Evolutionary conservation across 2,888 invertebrate genomes (phyloP), one percentile per base, ranked within the genome.

Genomic region (Cepaea hortensis): DNA sequence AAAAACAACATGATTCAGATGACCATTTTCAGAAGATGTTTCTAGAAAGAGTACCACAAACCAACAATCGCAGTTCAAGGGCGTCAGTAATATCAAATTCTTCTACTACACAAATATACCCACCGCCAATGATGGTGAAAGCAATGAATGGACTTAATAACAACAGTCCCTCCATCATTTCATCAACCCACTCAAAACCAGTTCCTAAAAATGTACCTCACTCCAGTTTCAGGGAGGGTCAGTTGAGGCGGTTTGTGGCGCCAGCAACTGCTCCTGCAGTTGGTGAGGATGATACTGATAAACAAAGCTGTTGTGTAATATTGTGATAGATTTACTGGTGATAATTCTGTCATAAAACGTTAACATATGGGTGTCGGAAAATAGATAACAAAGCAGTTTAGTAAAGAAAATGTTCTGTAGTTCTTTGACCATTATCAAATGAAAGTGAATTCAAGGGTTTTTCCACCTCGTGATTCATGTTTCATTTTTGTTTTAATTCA

Each of bases 291-390:
- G 90, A 90, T 84, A 90, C 90, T 79, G 61, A 77, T 7, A 92
- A 92, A 75, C 90, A 91, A 65, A 90, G 90, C 55, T 93, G 93
- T 88, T 93, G 93, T 91, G 91, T 91, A 65, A 90, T 93, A 48
- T 90, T 88, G 80, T 77, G 77, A 77, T 55, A 68, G n/a, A 68
- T 68, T 55, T 55, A 11, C 55, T 55, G 11, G 55, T 55, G 55
- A 55, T 11, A 55, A 55, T 55, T 55, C 55, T 55, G 11, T 55
- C 55, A 55, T 55, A 11, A 55, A 2, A 55, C 7, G 6, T 9
- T 35, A 35, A 35, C 35, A 35, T 35, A 35, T 35, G 35, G 35
- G 35, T 35, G 35, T 35, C 35, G 35, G 35, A 35, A 35, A 35
- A 35, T 35, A 35, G 35, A 35, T 35, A 35, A 35, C 35, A 35